Conservation (phyloP, 1,140 invertebrate species). For the Periplaneta americana region DNA sequence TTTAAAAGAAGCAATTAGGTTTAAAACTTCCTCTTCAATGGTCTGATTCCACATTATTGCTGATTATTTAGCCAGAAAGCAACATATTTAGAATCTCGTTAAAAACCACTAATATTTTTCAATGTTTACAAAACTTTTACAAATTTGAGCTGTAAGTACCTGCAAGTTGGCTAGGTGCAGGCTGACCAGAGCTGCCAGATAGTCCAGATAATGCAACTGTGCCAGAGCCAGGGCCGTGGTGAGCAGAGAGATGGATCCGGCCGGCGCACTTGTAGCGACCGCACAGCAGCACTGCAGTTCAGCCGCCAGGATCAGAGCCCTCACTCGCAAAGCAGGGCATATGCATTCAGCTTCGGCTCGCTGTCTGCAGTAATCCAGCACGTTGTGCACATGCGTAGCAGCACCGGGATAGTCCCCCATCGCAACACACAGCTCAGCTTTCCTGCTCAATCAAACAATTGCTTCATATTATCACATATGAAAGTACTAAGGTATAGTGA, state of each 20-base stretch:
- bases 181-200: slow-evolving; percentile 65
- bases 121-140: too few relatives aligned
- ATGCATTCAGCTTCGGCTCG: slow-evolving; percentile 43
- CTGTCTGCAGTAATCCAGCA: slow-evolving; percentile 41
- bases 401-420: slow-evolving; percentile 61
- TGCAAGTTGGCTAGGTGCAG: slow-evolving; percentile 70
- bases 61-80: not conserved
- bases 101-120: too few relatives aligned
- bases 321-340: slow-evolving; percentile 51
- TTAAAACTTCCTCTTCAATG: too few relatives aligned
- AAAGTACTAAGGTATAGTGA: not conserved
- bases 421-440: slow-evolving; percentile 59
- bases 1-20: too few relatives aligned
- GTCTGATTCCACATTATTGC: too few relatives aligned
- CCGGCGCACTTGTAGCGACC: slow-evolving; percentile 42
- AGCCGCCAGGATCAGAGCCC: slow-evolving; percentile 64
- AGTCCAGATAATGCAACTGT: slow-evolving; percentile 65
- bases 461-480: not conserved
- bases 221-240: slow-evolving; percentile 66
- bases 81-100: too few relatives aligned
- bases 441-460: slow-evolving; percentile 38
- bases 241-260: slow-evolving; percentile 50
- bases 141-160: slow-evolving; percentile 29
- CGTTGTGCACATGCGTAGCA: slow-evolving; percentile 48
- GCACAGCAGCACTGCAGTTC: slow-evolving; percentile 55